Conservation (phyloP, 2,888 invertebrate species). For the Melolontha melolontha region DNA sequence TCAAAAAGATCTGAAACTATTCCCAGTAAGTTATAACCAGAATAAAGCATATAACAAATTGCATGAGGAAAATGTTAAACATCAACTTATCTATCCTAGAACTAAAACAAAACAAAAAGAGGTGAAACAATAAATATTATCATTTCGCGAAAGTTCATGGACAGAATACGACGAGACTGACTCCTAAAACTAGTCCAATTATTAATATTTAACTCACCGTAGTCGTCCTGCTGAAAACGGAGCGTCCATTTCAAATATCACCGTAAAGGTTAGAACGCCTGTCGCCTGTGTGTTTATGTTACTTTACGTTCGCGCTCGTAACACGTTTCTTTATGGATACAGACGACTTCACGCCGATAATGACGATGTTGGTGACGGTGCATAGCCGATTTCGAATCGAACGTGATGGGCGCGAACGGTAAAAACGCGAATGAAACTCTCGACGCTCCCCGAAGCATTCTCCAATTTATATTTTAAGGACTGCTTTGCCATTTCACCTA, state of each 20-base stretch:
- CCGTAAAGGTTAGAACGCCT: conserved; percentile 48
- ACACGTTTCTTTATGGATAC: background rate
- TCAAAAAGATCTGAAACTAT: too few relatives aligned
- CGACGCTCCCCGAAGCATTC: conserved; percentile 21
- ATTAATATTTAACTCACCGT: conserved; percentile 49
- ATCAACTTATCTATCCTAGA: too few relatives aligned
- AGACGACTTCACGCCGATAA: conserved; percentile 12
- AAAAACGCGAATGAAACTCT: conserved; percentile 7
- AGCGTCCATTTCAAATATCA: conserved; percentile 46
- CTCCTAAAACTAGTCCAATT: conserved; percentile 36
- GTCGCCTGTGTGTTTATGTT: background rate
- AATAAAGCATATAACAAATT: too few relatives aligned
- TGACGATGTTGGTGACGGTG: background rate
- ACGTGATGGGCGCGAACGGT: conserved; percentile 3
- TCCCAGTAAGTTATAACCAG: too few relatives aligned
- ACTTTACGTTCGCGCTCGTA: conserved; percentile 9
- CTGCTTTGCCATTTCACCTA: conserved; percentile 17
- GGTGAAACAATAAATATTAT: background rate
- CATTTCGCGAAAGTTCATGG: conserved; percentile 33
- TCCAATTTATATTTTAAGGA: conserved; percentile 17
- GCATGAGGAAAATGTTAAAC: too few relatives aligned
- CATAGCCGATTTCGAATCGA: conserved; percentile 21
- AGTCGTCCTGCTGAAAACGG: conserved; percentile 41
- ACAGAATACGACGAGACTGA: conserved; percentile 2
- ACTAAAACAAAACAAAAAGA: too few relatives aligned